Evolutionary conservation across 1,140 invertebrate genomes (phyloP).

Genomic region (Euglossa dilemma): DNA sequence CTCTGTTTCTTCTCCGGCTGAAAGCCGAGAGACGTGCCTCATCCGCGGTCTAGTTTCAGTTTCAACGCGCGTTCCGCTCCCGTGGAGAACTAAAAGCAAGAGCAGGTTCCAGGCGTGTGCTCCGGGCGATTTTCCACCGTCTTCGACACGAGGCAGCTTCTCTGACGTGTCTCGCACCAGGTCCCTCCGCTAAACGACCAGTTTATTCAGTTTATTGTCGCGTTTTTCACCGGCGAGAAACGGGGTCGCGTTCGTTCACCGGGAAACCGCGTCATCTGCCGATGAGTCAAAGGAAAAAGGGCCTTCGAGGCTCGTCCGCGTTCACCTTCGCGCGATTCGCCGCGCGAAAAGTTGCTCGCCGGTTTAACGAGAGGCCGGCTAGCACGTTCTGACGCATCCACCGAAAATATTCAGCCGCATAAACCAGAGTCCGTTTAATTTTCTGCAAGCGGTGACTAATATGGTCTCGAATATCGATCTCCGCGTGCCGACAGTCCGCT

Average conservation of each 20-base stretch:
- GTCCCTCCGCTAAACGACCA: constrained; percentile 32
- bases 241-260: constrained; percentile 40
- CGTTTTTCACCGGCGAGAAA: constrained; percentile 41
- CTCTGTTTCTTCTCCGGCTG: not conserved
- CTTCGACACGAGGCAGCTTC: not conserved
- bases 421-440: not conserved
- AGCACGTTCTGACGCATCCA: not conserved
- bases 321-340: not conserved
- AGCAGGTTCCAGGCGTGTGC: not conserved
- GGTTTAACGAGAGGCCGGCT: constrained; percentile 28
- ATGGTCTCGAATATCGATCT: not conserved
- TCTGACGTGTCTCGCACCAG: not conserved
- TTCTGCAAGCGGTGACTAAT: not conserved
- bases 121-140: not conserved
- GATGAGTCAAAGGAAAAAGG: constrained; percentile 57
- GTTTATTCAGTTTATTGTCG: constrained; percentile 42
- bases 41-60: not conserved
- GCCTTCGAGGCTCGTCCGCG: constrained; percentile 24
- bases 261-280: constrained; percentile 30
- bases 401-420: constrained; percentile 36
- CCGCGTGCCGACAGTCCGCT: too few species aligned
- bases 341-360: constrained; percentile 27
- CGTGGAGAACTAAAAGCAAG: constrained; percentile 4
- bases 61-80: not conserved
- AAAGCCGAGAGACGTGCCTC: not conserved